Evolutionary conservation across 2,888 invertebrate species (phyloP).

Genomic region (Mactromeris polynyma): DNA sequence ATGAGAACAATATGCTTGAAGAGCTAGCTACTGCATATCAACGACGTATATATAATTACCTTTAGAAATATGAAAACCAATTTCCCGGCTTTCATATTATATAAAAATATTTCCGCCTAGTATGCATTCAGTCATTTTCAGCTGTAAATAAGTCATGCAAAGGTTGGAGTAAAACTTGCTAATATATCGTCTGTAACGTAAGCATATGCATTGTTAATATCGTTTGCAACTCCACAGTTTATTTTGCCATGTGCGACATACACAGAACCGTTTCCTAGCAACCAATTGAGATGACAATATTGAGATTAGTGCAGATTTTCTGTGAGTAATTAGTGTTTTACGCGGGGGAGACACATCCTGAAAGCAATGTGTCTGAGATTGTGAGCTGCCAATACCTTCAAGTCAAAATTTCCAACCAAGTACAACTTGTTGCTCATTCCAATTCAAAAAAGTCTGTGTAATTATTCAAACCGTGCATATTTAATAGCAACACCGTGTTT

Average conservation of each 20-base stretch:
- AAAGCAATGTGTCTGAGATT: not conserved
- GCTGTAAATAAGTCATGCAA: too few species aligned
- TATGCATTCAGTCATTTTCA: too few species aligned
- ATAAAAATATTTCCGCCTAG: too few species aligned
- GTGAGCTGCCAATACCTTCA: not conserved
- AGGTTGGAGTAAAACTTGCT: not conserved
- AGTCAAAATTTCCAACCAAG: not conserved
- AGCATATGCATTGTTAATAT: not conserved
- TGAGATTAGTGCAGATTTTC: not conserved
- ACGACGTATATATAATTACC: too few species aligned
- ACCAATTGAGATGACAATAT: slow-evolving; percentile 3
- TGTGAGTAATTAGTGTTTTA: not conserved
- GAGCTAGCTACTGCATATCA: too few species aligned
- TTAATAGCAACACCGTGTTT: not conserved
- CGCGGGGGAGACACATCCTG: not conserved
- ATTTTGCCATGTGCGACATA: not conserved
- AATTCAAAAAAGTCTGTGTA: not conserved
- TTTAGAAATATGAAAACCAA: too few species aligned
- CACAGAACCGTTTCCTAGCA: not conserved
- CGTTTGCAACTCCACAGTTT: not conserved
- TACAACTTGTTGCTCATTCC: not conserved
- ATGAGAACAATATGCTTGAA: too few species aligned
- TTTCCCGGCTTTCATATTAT: too few species aligned
- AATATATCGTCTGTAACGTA: not conserved
- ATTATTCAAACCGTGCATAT: not conserved